phyloP scores from a whole-genome alignment of 2,888 invertebrate species.

The Biston stratarius region DNA sequence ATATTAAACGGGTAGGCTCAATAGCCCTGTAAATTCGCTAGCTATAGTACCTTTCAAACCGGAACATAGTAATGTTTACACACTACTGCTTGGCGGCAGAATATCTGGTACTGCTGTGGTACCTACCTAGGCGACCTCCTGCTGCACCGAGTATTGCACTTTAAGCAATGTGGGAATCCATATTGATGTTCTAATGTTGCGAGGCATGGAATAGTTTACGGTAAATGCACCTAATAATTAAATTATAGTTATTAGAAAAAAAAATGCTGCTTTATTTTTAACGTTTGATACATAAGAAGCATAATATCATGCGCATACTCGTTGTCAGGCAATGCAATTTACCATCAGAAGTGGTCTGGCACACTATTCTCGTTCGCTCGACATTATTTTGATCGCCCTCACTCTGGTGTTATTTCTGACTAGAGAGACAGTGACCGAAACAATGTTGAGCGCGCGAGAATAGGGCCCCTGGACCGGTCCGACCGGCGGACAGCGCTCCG shows the following conservation, averaged over 20 bases:
- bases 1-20: too few relatives aligned
- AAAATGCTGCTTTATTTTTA: slow-evolving; percentile 1
- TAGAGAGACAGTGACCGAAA: neutral
- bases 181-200: too few relatives aligned
- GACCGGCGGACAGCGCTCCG: slow-evolving; percentile 70
- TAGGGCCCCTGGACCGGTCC: slow-evolving; percentile 68
- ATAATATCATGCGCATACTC: slow-evolving; percentile 66
- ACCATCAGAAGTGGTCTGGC: slow-evolving; percentile 76
- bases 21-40: too few relatives aligned
- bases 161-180: too few relatives aligned
- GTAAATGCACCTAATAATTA: too few relatives aligned
- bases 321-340: slow-evolving; percentile 81
- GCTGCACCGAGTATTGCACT: too few relatives aligned
- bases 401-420: neutral
- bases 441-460: slow-evolving; percentile 3
- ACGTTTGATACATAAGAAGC: slow-evolving; percentile 38
- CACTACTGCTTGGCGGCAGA: too few relatives aligned
- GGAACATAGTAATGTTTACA: too few relatives aligned
- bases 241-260: neutral
- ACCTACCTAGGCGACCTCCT: too few relatives aligned
- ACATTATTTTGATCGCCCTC: neutral
- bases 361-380: slow-evolving; percentile 1
- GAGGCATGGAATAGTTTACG: too few relatives aligned
- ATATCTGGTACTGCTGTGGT: too few relatives aligned
- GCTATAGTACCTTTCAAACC: too few relatives aligned